Evolutionary conservation across 2,113 vertebrate genomes (phyloP), one percentile per base, ranked within the genome.

Genomic region (Burhinus bistriatus): DNA sequence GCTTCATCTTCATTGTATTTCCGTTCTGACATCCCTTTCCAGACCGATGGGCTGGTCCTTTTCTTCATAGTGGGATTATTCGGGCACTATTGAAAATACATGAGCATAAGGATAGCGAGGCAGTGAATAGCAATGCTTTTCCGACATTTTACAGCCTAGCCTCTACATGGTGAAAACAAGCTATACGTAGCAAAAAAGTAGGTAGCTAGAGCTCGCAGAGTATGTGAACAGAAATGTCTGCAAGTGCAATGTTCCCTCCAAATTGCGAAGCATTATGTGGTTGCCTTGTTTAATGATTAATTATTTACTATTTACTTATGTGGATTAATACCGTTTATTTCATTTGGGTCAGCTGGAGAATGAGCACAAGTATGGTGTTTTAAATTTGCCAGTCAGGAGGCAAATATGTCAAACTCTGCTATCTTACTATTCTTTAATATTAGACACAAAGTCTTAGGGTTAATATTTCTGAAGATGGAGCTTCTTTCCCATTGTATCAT

Each of bases 211-310:
- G 13, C 65, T 90, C 36, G 40, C 14, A 19, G 42, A 32, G 15
- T 38, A 14, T 45, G 11, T 62, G 57, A 95, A 85, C 36, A 58
- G 52, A 84, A 95, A 64, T 40, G 40, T 79, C 83, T 95, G 47
- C 70, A 75, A 75, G 58, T 94, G 87, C 75, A 88, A 83, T 85
- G 92, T 96, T 96, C 78, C 57, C 87, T 95, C 83, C 83, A 93
- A 85, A 90, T 95, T 95, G 92, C 87, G 52, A 95, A 78, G 38
- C 34, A 57, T 88, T 66, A 44, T 49, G 58, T 83, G 51, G 7
- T 80, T 83, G 51, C 69, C 77, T 93, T 51, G 12, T 87, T 92
- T 85, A 80, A 52, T 79, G 47, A 61, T 57, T 86, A 88, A 89
- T 80, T 94, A 68, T 83, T 89, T 66, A 36, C 49, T 93, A 44